Conservation (phyloP, 2,113 vertebrate genomes). For the Centropus unirufus region DNA sequence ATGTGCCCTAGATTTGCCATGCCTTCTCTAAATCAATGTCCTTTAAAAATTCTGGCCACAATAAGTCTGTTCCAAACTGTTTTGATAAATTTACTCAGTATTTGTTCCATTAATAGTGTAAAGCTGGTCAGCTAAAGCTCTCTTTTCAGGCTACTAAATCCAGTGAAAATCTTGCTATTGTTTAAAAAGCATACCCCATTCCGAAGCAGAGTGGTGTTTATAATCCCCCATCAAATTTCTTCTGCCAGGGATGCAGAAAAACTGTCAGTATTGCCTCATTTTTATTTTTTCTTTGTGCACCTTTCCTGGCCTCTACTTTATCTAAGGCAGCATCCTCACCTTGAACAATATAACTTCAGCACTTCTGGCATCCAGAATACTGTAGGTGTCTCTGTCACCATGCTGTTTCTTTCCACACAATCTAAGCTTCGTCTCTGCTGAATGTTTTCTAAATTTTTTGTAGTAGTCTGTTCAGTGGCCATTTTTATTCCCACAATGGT, state of each 20-base stretch:
- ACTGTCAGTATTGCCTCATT: background rate
- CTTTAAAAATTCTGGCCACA: background rate
- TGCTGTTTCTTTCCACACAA: background rate
- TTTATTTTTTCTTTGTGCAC: background rate
- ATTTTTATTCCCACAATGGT: background rate
- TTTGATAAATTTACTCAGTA: background rate
- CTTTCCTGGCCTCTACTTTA: background rate
- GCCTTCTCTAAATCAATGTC: background rate
- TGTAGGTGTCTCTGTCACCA: background rate
- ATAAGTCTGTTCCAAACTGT: background rate
- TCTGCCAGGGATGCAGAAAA: background rate
- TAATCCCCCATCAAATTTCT: background rate
- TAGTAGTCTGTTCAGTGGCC: background rate
- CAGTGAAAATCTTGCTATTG: background rate
- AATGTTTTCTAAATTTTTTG: background rate
- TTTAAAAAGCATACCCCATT: background rate
- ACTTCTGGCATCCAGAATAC: background rate
- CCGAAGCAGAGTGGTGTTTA: background rate
- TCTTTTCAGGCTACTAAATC: background rate
- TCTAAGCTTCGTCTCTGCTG: background rate
- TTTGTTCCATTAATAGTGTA: background rate
- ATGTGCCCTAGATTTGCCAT: background rate
- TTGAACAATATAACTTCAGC: background rate
- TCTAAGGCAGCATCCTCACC: background rate
- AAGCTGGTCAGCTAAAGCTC: background rate